Evolutionary conservation across 2,113 vertebrate species (phyloP), one percentile per base, ranked within the genome.

Genomic region (Laticauda colubrina): DNA sequence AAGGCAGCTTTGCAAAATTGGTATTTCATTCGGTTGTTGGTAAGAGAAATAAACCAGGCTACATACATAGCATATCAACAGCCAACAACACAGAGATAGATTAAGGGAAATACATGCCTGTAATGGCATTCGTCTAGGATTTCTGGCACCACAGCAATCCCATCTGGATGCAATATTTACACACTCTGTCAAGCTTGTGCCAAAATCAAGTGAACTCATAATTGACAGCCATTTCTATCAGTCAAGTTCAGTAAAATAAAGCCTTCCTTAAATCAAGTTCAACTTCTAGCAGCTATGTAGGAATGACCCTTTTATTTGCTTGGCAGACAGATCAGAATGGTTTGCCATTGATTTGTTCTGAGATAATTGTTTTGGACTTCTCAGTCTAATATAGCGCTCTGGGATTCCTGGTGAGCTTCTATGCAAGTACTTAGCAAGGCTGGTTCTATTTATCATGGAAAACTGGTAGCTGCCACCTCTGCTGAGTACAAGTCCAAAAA

Each of bases 81-180:
- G 92, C 86, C 91, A 93, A 81, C 2, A 93, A 92, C 92, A 95
- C 56, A 91, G 56, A 97, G 95, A 93, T 95, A 96, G 95, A 96
- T 34, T 91, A 94, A 89, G 85, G 96, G 88, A 95, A 95, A 92
- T 95, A 88, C 95, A 95, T 96, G 95, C 95, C 98, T 97, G 94
- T 98, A 97, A 97, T 24, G 93, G 93, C 81, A 85, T 93, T 87
- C n/a, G 95, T 96, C 94, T 98, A 97, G 96, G 97, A 98, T 98
- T 98, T 97, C 69, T 97, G 98, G 97, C 97, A 97, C 96, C 96
- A 95, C 81, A 96, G 97, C 94, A 93, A 96, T 97, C 94, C 95
- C 95, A 97, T 97, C 96, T 95, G 85, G 86, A 96, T 95, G 96
- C 94, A 96, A 34, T 95, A 96, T 97, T 97, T 97, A 96, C 55